phyloP scores from a whole-genome alignment of 2,888 invertebrate genomes.

The Peribatodes rhomboidaria region DNA sequence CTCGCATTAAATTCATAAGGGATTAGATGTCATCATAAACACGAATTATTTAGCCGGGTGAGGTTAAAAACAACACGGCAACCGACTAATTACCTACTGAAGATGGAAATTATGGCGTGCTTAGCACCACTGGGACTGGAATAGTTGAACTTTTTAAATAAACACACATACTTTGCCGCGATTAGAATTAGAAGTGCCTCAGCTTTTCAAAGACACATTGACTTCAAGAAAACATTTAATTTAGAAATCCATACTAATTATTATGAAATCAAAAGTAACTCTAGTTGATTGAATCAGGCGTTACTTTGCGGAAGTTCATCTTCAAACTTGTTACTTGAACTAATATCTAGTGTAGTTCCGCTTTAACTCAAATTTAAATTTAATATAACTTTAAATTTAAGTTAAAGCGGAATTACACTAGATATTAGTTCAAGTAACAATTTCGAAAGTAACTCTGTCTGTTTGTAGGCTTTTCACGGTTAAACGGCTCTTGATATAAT shows the following conservation, averaged over 20 bases:
- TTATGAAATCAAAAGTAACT: too few relatives aligned
- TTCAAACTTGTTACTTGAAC: too few relatives aligned
- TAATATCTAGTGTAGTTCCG: too few relatives aligned
- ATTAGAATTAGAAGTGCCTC: conserved; percentile 11
- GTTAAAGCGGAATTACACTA: too few relatives aligned
- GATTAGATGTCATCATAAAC: conserved; percentile 86
- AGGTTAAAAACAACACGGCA: conserved; percentile 81
- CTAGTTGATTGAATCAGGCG: too few relatives aligned
- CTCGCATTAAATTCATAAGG: conserved; percentile 83
- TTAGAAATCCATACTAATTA: background rate
- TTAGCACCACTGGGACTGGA: conserved; percentile 54
- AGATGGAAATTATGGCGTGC: conserved; percentile 65
- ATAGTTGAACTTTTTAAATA: conserved; percentile 52
- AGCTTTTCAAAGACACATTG: background rate
- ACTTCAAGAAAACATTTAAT: background rate
- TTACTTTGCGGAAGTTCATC: too few relatives aligned
- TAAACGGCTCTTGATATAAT: too few relatives aligned
- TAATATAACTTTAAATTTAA: too few relatives aligned
- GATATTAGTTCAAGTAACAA: too few relatives aligned
- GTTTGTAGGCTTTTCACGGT: too few relatives aligned
- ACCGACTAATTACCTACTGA: conserved; percentile 63
- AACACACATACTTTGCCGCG: conserved; percentile 23
- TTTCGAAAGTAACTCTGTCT: too few relatives aligned
- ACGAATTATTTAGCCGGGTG: conserved; percentile 85
- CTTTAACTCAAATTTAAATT: too few relatives aligned